These are phyloP conservation scores for Oegoconia quadripuncta DNA, from an alignment of 2,888 invertebrate genomes.

Conservation along the genomic window DNA sequence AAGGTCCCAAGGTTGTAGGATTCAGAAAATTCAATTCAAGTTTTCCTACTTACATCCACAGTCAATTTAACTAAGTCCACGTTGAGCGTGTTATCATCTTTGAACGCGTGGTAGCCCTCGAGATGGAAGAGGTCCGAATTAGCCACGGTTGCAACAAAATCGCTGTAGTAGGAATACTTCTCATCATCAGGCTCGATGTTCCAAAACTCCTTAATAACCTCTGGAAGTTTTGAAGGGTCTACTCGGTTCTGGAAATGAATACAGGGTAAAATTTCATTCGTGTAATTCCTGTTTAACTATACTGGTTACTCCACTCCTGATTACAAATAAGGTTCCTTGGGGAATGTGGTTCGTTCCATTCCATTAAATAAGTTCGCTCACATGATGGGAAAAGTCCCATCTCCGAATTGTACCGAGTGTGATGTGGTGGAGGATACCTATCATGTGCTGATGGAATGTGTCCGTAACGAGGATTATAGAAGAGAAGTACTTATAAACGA, in stretches of 20 bases:
- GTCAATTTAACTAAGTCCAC: slow-evolving; percentile 60
- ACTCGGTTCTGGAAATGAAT: slow-evolving; percentile 40
- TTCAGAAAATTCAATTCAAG: no score
- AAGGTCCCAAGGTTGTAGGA: no score
- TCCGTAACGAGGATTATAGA: no score
- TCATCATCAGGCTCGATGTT: slow-evolving; percentile 33
- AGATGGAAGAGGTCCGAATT: slow-evolving; percentile 59
- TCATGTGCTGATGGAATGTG: no score
- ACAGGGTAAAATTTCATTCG: background rate
- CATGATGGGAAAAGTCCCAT: no score
- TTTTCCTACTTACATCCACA: slow-evolving; percentile 50
- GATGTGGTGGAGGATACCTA: no score
- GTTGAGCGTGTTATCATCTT: slow-evolving; percentile 39
- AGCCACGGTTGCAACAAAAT: slow-evolving; percentile 55
- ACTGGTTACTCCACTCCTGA: no score
- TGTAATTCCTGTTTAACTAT: background rate
- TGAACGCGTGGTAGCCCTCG: slow-evolving; percentile 46
- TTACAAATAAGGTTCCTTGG: no score
- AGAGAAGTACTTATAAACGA: no score
- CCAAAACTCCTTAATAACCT: slow-evolving; percentile 51
- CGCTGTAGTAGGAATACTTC: slow-evolving; percentile 51
- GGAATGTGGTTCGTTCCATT: no score
- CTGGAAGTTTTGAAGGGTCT: slow-evolving; percentile 39
- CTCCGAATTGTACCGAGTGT: no score
- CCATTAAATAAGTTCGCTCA: no score